These are phyloP conservation scores for Erpobdella octoculata DNA, from an alignment of 2,888 invertebrate genomes.

Conservation along the genomic window DNA sequence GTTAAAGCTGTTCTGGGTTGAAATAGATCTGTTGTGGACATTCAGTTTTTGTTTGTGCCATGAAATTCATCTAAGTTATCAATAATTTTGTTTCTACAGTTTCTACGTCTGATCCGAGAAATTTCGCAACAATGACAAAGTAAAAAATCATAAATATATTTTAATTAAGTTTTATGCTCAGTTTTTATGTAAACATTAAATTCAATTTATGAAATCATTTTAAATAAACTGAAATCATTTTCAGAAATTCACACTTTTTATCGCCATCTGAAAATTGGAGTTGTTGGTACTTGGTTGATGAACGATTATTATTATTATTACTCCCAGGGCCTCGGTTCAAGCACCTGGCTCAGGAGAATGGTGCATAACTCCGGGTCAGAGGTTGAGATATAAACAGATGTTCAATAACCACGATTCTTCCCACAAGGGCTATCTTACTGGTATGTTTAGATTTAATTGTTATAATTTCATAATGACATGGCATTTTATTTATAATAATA, in stretches of 20 bases:
- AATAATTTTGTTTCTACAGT: too few species aligned
- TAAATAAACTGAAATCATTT: too few species aligned
- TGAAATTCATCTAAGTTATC: too few species aligned
- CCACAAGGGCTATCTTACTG: conserved; percentile 73
- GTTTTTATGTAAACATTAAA: neutral
- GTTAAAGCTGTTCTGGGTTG: too few species aligned
- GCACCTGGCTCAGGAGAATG: conserved; percentile 60
- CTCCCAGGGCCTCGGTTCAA: neutral
- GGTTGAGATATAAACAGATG: conserved; percentile 82
- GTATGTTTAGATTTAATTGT: conserved; percentile 8
- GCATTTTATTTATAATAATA: neutral
- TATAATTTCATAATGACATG: neutral
- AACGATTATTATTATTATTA: neutral
- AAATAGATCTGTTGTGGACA: too few species aligned
- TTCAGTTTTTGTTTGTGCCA: too few species aligned
- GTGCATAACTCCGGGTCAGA: conserved; percentile 74
- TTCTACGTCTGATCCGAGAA: neutral
- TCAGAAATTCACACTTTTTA: too few species aligned
- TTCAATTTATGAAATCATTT: neutral
- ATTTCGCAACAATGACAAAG: neutral
- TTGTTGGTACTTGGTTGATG: neutral
- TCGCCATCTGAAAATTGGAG: neutral
- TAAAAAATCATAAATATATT: neutral
- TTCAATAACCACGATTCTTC: conserved; percentile 84
- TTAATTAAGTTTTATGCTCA: neutral